These are phyloP conservation scores for Chloromyia formosa DNA, from an alignment of 2,888 invertebrate genomes.

Conservation along the genomic window DNA sequence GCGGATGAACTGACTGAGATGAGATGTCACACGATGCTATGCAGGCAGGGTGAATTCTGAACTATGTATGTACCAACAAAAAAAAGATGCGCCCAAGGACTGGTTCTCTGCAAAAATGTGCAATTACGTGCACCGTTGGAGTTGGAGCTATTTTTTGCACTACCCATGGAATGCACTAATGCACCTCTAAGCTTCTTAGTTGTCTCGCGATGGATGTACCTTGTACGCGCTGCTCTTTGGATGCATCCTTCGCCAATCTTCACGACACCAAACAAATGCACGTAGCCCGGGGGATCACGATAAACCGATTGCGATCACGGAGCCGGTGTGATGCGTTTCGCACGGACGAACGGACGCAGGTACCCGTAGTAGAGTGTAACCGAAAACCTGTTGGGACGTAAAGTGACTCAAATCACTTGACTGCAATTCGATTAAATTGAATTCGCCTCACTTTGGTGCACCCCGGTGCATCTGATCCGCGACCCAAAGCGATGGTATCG, in stretches of 20 bases:
- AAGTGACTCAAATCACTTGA: conserved; percentile 37
- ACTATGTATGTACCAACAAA: neutral
- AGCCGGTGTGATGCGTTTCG: neutral
- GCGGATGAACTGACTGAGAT: neutral
- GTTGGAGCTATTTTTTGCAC: conserved; percentile 10
- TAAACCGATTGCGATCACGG: too few relatives aligned
- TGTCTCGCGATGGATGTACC: conserved; percentile 12
- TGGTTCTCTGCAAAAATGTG: conserved; percentile 37
- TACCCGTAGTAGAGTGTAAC: conserved; percentile 1
- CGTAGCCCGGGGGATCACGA: too few relatives aligned
- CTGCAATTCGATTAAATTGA: conserved; percentile 33
- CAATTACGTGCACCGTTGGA: conserved; percentile 32
- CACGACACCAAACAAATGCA: too few relatives aligned
- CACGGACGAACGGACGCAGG: neutral
- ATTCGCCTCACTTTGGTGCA: conserved; percentile 34
- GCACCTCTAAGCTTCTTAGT: neutral
- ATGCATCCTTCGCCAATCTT: conserved; percentile 25
- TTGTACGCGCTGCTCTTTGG: neutral
- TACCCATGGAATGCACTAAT: neutral
- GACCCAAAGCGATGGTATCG: conserved; percentile 14
- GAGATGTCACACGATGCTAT: conserved; percentile 7
- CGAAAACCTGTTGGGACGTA: conserved; percentile 29
- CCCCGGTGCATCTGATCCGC: conserved; percentile 12
- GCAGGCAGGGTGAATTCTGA: neutral
- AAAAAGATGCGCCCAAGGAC: conserved; percentile 27